Evolutionary conservation across 2,797 vertebrate genomes (phyloP), one percentile per base, ranked within the genome.

Genomic region (Pseudochaenichthys georgianus): DNA sequence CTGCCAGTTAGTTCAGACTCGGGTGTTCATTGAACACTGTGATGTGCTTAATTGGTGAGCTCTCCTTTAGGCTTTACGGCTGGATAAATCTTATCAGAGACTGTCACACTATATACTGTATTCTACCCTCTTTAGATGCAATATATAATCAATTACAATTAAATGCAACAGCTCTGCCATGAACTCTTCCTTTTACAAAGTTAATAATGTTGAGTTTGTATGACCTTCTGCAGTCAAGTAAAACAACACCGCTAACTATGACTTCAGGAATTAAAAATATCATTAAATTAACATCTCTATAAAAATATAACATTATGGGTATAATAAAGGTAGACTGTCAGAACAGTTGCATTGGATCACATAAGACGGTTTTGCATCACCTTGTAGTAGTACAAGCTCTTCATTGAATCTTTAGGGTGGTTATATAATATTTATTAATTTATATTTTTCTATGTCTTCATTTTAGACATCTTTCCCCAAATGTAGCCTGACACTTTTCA

Each of bases 391-490:
- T 28, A 28, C 28, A 28, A 28, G 28, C 13, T 47, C 12, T 62
- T 55, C 3, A 55, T 62, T 68, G 65, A 3, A 60, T 13, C 34
- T 31, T 6, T 15, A 31, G 13, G 21, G 17, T 55, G 19, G 31
- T 57, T 51, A 63, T 17, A 23, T 21, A 51, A 7, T 64, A 5
- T 21, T 47, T 15, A 58, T 61, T 52, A 19, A 50, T 19, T 71
- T 41, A 5, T 43, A 66, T 17, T 47, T 68, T 12, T 51, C 13
- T 51, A 41, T 48, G 48, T 50, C 51, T 50, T 52, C 23, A 21
- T 53, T 81, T 50, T 23, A 53, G 12, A 62, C 34, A 31, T 9
- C 10, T 57, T 64, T 46, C 6, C 15, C 38, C 5, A 47, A 28
- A 47, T 48, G 57, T 16, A 23, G 2, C 21, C 23, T n/a, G 16